Evolutionary conservation across 2,888 invertebrate species (phyloP).

Genomic region (Calameuta idolon): DNA sequence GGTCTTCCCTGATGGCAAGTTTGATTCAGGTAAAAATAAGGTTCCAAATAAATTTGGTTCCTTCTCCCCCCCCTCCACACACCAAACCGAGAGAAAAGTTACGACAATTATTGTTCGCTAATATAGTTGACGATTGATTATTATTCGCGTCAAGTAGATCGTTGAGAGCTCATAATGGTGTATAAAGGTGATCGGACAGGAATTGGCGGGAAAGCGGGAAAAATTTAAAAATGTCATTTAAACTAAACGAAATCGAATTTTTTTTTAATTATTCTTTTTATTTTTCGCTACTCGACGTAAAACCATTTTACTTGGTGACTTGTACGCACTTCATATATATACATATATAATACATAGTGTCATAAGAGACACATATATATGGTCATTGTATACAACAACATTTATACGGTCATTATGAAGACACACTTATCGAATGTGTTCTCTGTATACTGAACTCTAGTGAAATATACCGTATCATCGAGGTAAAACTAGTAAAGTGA

Average conservation of each 20-base stretch:
- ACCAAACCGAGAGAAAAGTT: slow-evolving; percentile 53
- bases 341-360: neutral
- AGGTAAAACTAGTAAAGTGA: neutral
- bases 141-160: neutral
- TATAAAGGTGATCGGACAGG: neutral
- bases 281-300: too few species aligned
- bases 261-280: neutral
- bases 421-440: neutral
- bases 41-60: slow-evolving; percentile 49
- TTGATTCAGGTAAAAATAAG: slow-evolving; percentile 64
- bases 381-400: neutral
- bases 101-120: neutral
- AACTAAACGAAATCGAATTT: neutral
- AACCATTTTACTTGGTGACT: too few species aligned
- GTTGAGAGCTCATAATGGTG: neutral
- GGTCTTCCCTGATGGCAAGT: slow-evolving; percentile 63
- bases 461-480: neutral
- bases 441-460: neutral
- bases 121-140: neutral
- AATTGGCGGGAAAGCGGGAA: neutral
- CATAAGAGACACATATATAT: neutral
- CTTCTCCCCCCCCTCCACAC: too few species aligned
- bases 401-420: neutral
- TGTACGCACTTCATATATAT: neutral
- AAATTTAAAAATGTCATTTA: neutral